Evolutionary conservation across 2,113 vertebrate species (phyloP).

Genomic region (Meles meles): DNA sequence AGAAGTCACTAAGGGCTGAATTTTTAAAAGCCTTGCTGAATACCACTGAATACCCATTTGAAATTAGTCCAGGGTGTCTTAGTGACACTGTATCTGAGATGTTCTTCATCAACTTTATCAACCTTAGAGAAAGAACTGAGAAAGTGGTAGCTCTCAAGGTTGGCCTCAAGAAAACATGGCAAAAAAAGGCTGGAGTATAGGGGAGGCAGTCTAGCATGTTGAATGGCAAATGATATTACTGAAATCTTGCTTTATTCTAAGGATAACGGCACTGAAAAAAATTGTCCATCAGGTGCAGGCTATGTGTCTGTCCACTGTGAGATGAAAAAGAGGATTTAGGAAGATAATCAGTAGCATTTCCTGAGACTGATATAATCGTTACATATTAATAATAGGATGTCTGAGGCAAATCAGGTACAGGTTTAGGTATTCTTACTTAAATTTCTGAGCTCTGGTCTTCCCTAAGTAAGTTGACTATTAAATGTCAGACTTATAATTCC

Average conservation of each 20-base stretch:
- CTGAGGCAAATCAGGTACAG: neutral
- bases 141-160: neutral
- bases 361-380: neutral
- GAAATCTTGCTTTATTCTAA: neutral
- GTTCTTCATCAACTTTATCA: neutral
- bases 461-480: neutral
- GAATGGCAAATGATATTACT: too few relatives aligned
- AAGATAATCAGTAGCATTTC: neutral
- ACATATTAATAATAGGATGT: neutral
- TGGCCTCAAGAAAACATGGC: neutral
- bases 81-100: neutral
- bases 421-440: neutral
- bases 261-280: neutral
- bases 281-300: neutral
- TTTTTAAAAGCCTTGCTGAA: neutral
- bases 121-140: neutral
- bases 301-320: neutral
- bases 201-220: neutral
- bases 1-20: neutral
- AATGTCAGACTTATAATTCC: neutral
- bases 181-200: neutral
- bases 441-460: neutral
- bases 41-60: neutral
- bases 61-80: neutral
- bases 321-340: neutral